Base-by-base conservation (phyloP, 2,113 vertebrate genomes). In the Eleginops maclovinus region DNA sequence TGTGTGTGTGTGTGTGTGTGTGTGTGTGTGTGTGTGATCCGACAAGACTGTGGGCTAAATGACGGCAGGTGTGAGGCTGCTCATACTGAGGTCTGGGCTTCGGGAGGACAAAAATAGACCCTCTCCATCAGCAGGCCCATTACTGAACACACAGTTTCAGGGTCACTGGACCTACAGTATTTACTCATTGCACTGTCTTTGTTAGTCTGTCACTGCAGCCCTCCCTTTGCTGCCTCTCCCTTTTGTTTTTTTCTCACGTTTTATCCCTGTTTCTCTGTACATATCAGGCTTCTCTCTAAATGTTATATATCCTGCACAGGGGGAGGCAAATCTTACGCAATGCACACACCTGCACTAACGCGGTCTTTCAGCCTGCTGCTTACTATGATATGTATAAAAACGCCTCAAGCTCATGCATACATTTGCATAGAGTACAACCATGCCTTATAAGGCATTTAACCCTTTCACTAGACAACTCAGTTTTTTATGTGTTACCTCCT, bases 51-150 rank as follows among this genome's bases (percentile, higher is more conserved):
- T 66, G 40, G 49, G 47, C 44, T 64, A 77, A 79, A 69, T 74
- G 63, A 82, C 40, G 72, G 65, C 69, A 68, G 9, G 43, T 36
- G 14, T 79, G 54, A 75, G 77, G 72, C 67, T 3, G 55, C 61
- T 69, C 69, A 77, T 63, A 75, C 47, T n/a, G 43, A 55, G 75
- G 75, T 79, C 40, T 79, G 77, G 53, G 49, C 47, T 40, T 60
- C 22, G 36, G 50, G 21, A 69, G 17, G 59, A 77, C 56, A 67
- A 74, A 78, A 87, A 84, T 82, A 84, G 64, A 68, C n/a, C 51
- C 49, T 67, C 56, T 86, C 60, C 51, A 77, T 83, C 84, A 83
- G 36, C n/a, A 59, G 63, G 49, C 28, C 86, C 51, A 88, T 79
- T 78, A 78, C 56, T 66, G 60, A 84, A 59, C 47, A 79, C 73